Evolutionary conservation across 2,888 invertebrate genomes (phyloP).

Genomic region (Protophormia terraenovae): DNA sequence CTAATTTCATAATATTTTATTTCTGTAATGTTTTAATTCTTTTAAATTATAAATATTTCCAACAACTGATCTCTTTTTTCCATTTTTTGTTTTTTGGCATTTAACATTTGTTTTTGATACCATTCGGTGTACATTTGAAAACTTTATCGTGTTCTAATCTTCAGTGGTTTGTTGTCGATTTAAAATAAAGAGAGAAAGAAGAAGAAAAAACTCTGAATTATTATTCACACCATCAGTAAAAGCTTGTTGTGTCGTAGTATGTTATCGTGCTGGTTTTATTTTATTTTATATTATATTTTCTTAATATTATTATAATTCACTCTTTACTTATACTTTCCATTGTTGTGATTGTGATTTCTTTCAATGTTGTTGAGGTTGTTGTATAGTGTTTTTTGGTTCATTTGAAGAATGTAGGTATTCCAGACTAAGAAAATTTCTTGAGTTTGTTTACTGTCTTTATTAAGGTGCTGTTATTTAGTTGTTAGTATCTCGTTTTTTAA

Average conservation of each 20-base stretch:
- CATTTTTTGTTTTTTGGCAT: slow-evolving; percentile 7
- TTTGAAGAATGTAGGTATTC: slow-evolving; percentile 44
- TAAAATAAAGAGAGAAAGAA: slow-evolving; percentile 8
- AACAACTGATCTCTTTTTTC: slow-evolving; percentile 35
- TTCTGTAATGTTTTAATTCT: neutral
- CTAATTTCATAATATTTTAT: too few relatives aligned
- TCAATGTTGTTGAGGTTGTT: slow-evolving; percentile 32
- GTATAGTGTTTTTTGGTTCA: slow-evolving; percentile 30
- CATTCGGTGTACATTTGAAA: neutral
- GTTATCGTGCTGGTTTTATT: slow-evolving; percentile 48
- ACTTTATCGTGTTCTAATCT: slow-evolving; percentile 58
- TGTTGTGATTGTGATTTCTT: slow-evolving; percentile 61
- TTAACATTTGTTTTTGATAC: slow-evolving; percentile 33
- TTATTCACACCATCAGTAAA: slow-evolving; percentile 64
- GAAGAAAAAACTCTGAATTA: slow-evolving; percentile 34
- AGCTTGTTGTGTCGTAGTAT: too few relatives aligned
- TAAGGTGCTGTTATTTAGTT: slow-evolving; percentile 42
- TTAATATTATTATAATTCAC: slow-evolving; percentile 1
- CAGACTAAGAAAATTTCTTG: slow-evolving; percentile 23
- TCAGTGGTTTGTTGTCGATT: slow-evolving; percentile 56
- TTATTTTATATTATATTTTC: neutral
- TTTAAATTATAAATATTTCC: slow-evolving; percentile 1
- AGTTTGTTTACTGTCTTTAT: neutral
- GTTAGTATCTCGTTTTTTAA: slow-evolving; percentile 36
- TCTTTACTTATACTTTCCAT: slow-evolving; percentile 66